phyloP scores from a whole-genome alignment of 1,140 invertebrate species.

The Drosophila murphyi region DNA sequence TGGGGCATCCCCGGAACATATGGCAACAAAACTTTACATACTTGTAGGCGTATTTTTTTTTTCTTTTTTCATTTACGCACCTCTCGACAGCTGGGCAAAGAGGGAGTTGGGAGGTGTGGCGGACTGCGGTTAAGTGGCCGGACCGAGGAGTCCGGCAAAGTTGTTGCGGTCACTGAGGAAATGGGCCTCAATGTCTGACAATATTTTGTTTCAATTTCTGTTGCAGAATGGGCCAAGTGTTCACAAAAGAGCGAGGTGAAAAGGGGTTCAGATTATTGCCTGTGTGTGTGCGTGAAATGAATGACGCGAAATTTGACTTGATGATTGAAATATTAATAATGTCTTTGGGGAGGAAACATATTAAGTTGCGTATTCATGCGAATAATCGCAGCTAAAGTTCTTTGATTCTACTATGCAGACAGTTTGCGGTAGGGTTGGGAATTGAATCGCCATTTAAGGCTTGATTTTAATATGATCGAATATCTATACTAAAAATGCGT shows the following conservation, averaged over 20 bases:
- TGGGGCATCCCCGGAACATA: slow-evolving; percentile 70
- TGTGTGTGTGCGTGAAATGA: slow-evolving; percentile 8
- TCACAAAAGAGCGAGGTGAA: not conserved
- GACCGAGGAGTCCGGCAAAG: slow-evolving; percentile 37
- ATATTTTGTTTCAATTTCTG: slow-evolving; percentile 80
- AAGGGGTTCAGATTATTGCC: slow-evolving; percentile 4
- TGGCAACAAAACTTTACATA: slow-evolving; percentile 73
- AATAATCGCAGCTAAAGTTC: not conserved
- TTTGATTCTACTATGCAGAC: slow-evolving; percentile 20
- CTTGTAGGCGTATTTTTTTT: slow-evolving; percentile 73
- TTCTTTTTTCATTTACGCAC: slow-evolving; percentile 66
- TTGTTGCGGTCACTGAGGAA: slow-evolving; percentile 75
- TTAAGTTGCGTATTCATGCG: slow-evolving; percentile 21
- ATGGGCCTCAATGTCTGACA: slow-evolving; percentile 80
- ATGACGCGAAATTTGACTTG: slow-evolving; percentile 65
- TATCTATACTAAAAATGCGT: too few species aligned
- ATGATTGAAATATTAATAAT: slow-evolving; percentile 54
- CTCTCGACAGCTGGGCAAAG: slow-evolving; percentile 25
- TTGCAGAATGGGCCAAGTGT: slow-evolving; percentile 33
- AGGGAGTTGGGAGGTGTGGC: not conserved
- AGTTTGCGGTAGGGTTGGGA: not conserved
- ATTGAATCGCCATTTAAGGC: not conserved
- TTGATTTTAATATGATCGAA: not conserved
- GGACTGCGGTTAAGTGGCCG: slow-evolving; percentile 60
- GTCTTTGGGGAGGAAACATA: slow-evolving; percentile 26